These are phyloP conservation scores for Pterostichus madidus DNA, from an alignment of 2,888 invertebrate species.

Conservation along the genomic window DNA sequence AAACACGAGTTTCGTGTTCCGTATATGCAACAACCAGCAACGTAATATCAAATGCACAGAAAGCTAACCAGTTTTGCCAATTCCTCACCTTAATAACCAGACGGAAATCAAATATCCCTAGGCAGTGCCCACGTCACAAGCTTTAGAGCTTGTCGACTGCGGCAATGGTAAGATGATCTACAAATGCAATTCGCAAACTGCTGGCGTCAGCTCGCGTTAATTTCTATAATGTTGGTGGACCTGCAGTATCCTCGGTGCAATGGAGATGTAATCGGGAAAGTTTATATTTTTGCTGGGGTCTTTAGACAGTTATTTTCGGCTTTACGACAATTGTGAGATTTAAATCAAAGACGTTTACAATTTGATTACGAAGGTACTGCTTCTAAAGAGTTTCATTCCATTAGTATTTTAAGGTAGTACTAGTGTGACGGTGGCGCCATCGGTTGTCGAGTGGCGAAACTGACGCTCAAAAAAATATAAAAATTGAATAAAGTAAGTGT, in stretches of 20 bases:
- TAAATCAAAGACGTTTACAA: too few species aligned
- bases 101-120: conserved; percentile 56
- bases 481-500: too few species aligned
- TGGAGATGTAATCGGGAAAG: too few species aligned
- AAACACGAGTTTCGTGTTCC: conserved; percentile 9
- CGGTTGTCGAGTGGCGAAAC: too few species aligned
- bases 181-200: conserved; percentile 36
- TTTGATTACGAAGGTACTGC: too few species aligned
- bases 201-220: conserved; percentile 23
- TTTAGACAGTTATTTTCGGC: too few species aligned
- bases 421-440: too few species aligned
- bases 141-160: not conserved
- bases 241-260: conserved; percentile 16
- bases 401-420: too few species aligned
- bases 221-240: not conserved
- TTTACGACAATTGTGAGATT: too few species aligned
- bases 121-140: conserved; percentile 41
- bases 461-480: too few species aligned
- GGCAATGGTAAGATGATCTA: not conserved
- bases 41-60: conserved; percentile 41
- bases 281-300: too few species aligned
- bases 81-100: conserved; percentile 54
- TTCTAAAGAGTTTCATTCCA: too few species aligned
- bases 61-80: conserved; percentile 42
- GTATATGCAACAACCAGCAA: not conserved